Conservation (phyloP, 2,113 vertebrate species). For the Andinoacara biseriatus region DNA sequence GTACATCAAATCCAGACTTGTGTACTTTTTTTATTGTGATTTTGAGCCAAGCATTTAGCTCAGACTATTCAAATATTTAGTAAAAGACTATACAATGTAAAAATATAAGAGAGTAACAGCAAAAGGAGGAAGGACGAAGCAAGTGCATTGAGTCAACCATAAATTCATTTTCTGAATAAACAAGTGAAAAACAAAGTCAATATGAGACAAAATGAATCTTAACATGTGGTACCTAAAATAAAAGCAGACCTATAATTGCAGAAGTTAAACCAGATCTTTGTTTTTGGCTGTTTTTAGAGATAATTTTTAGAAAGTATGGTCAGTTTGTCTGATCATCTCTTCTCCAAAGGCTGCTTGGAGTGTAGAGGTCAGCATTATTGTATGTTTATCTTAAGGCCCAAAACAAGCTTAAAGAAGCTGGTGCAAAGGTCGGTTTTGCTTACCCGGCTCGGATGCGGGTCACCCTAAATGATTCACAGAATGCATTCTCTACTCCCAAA, state of each 20-base stretch:
- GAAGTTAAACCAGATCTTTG: not conserved
- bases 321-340: not conserved
- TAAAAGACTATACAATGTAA: not conserved
- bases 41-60: not conserved
- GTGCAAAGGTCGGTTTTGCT: no score
- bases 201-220: not conserved
- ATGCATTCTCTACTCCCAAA: no score
- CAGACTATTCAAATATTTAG: not conserved
- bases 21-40: not conserved
- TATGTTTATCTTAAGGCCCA: not conserved
- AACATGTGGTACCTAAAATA: not conserved
- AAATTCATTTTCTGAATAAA: not conserved
- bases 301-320: not conserved
- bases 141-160: not conserved
- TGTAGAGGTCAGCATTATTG: not conserved
- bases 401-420: no score
- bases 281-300: fast-evolving
- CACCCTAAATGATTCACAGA: no score
- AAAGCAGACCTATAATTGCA: not conserved
- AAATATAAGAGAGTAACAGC: not conserved
- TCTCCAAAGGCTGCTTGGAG: not conserved
- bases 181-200: not conserved
- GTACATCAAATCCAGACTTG: not conserved
- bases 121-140: not conserved
- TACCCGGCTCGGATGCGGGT: no score